Evolutionary conservation across 2,113 vertebrate genomes (phyloP), one percentile per base, ranked within the genome.

Genomic region (Montifringilla adamsi): DNA sequence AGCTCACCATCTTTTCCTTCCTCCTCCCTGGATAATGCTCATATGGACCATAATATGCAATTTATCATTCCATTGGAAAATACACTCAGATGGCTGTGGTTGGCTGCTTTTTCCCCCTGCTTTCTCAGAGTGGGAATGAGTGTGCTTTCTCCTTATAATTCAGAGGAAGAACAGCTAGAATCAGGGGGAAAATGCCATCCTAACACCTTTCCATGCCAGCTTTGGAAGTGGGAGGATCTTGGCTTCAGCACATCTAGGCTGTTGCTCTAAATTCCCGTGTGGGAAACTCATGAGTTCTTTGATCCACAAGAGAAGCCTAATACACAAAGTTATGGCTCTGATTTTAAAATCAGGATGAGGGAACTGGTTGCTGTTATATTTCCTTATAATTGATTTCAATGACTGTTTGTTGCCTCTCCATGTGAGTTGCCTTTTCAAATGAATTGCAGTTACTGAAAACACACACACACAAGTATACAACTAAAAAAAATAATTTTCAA

Each of bases 41-140:
- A 0, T 33, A 78, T 4, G 8, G 15, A 18, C 15, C 4, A 9
- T 3, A 16, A 35, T 16, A 26, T 0, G 0, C 3, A 2, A 21
- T 27, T 50, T 0, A 1, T 76, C 18, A 30, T 73, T 74, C 46
- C 26, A 11, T 10, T 69, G 66, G 17, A 74, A 84, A 80, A 41
- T 12, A 30, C 4, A 9, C 8, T 37, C 4, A 10, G 22, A 24
- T 33, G 56, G 11, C 31, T 58, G 27, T 17, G 15, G 28, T 15
- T 15, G 2, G 16, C 49, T 31, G 35, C 35, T 75, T 55, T 13
- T 0, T 55, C 64, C 47, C 37, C 35, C 13, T 44, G 3, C 11
- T 90, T 87, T 46, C 20, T 56, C 22, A 60, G 35, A 50, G 28
- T 2, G 2, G 28, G 28, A 74, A 52, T 81, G 28, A 59, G 3